Base-by-base conservation (phyloP, 2,797 vertebrate species). In the Propithecus perrieri region DNA sequence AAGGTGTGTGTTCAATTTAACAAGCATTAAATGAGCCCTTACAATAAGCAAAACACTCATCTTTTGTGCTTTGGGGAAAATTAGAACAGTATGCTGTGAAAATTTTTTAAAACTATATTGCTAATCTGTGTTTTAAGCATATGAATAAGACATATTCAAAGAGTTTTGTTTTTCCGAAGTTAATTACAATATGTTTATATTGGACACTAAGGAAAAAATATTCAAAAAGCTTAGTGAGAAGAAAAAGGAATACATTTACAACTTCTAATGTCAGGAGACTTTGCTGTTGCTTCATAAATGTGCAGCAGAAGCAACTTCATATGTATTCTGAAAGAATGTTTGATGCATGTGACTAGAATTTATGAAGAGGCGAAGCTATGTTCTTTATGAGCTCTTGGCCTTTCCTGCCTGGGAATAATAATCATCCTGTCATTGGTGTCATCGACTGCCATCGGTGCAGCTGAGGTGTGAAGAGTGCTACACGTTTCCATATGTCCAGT, bases 121-220 rank as follows among this genome's bases (percentile, higher is more conserved):
- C 30, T 96, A 95, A 97, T 92, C 85, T 94, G 80, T 86, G 94
- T 97, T 74, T 92, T 89, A 97, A 91, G 55, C 30, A 83, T 98
- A 95, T 97, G 53, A 96, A 57, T 92, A 96, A 94, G 61, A 91
- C 61, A 67, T 97, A 84, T 91, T 94, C 89, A 96, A 98, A 67
- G 53, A 95, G 92, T 89, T 85, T 95, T 90, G 35, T 95, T 97
- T 92, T 87, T 83, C 96, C 91, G 91, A 89, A 33, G 84, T 91
- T 97, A 91, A 78, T 76, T 96, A 85, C 91, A 83, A 96, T 97
- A 88, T 80, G 8, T 96, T 91, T 94, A 78, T 76, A 89, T 50
- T 76, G 87, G 30, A 43, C 59, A 63, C 86, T 50, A 95, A 94
- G 97, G 80, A 92, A 96, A 74, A 97, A 94, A 67, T 6, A 78